Base-by-base conservation (phyloP, 2,888 invertebrate genomes). In the Barypeithes pellucidus region DNA sequence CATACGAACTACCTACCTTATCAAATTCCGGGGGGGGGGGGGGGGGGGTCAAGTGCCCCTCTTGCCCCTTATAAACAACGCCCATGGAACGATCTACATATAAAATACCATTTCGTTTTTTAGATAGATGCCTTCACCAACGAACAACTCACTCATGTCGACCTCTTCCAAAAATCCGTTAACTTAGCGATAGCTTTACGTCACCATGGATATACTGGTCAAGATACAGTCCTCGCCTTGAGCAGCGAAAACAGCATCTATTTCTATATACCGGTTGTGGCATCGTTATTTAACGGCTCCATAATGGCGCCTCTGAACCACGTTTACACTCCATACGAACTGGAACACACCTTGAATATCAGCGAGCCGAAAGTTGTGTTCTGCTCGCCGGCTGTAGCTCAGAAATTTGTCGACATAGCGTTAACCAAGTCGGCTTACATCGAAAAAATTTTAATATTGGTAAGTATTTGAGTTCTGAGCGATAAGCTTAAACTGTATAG, bases 171-270 rank as follows among this genome's bases (percentile, higher is more conserved):
- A 45, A 57, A 66, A 60, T 16, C 24, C 14, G 54, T 68, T 2
- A 69, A 75, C 33, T 18, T 73, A 29, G 75, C 75, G 0, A 22
- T 29, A 50, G 69, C 68, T 14, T 29, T 75, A 29, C 22, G 61
- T 8, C 8, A 20, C 33, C 33, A 36, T 16, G 68, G 68, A 1
- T 68, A 69, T 57, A 11, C 24, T 7, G 68, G 66, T 12, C 75
- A 75, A 73, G 52, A 29, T 4, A 59, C 57, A 11, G 62, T 74
- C 12, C 22, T 73, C 5, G 43, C 71, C 0, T 60, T 71, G 7
- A 52, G 67, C 71, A 74, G 76, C 50, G 71, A 73, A 68, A 76
- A 76, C 57, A 72, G 72, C 60, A n/a, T 76, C 12, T 20, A 68
- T 43, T 76, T 60, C 33, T 73, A 67, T 16, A 50, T 68, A 12